Conservation (phyloP, 2,888 invertebrate species). For the Plutella xylostella region DNA sequence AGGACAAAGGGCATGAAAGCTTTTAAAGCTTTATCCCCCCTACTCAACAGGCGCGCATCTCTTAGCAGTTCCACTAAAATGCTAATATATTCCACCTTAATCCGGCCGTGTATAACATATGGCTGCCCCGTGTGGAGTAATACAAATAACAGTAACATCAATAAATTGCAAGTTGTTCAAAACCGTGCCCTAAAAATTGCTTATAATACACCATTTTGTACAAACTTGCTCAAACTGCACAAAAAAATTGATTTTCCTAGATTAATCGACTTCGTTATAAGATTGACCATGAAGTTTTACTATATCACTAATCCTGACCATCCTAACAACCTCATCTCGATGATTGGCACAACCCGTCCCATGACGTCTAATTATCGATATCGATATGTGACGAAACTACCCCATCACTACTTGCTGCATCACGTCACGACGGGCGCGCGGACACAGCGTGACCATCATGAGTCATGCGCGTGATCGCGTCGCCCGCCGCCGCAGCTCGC, state of each 20-base stretch:
- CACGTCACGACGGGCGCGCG: background rate
- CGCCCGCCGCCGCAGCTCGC: background rate
- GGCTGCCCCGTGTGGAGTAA: constrained; percentile 9
- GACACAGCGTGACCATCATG: background rate
- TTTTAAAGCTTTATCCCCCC: constrained; percentile 1
- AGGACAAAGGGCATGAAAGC: constrained; percentile 1
- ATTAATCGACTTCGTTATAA: background rate
- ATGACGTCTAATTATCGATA: background rate
- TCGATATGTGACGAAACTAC: background rate
- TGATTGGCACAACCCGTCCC: background rate
- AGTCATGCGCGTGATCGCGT: background rate
- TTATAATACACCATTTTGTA: constrained; percentile 9
- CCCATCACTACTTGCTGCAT: background rate
- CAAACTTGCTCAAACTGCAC: constrained; percentile 4
- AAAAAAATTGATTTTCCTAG: background rate
- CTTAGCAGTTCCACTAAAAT: constrained; percentile 3
- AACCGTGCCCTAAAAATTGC: constrained; percentile 8
- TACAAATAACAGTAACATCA: constrained; percentile 1
- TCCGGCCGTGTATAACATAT: constrained; percentile 6
- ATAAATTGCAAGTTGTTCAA: constrained; percentile 6
- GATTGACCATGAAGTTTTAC: background rate
- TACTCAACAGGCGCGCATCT: constrained; percentile 1
- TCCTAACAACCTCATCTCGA: background rate
- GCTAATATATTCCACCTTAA: constrained; percentile 1
- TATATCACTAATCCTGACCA: background rate